These are phyloP conservation scores for Holothuria glaberrima DNA, from an alignment of 35 echinoderm and acorn worm species.

Conservation along the genomic window DNA sequence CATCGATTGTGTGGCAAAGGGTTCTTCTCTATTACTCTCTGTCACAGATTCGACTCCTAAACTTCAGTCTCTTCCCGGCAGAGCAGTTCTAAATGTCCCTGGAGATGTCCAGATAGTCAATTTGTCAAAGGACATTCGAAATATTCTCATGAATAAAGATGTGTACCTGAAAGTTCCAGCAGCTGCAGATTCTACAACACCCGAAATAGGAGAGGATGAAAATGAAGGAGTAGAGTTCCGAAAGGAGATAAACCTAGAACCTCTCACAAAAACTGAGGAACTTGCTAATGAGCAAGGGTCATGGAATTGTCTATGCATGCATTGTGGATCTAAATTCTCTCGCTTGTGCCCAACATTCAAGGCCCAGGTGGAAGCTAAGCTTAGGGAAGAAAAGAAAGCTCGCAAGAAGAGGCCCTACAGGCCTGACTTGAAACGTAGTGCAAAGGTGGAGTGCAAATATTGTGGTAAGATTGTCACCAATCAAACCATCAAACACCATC, in stretches of 20 bases:
- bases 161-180: constrained; percentile 18
- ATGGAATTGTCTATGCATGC: constrained; percentile 45
- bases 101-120: constrained; percentile 44
- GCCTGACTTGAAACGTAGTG: not conserved
- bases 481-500: constrained; percentile 33
- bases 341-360: constrained; percentile 23
- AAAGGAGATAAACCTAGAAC: constrained; percentile 31
- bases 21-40: constrained; percentile 29
- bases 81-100: constrained; percentile 10
- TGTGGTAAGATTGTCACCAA: constrained; percentile 40
- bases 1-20: constrained; percentile 35
- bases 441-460: not conserved
- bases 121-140: constrained; percentile 48
- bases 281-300: not conserved
- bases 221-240: constrained; percentile 48
- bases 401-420: constrained; percentile 38
- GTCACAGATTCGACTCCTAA: constrained; percentile 23
- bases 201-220: not conserved
- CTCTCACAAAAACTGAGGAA: not conserved
- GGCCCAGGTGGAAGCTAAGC: not conserved
- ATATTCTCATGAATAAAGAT: constrained; percentile 43
- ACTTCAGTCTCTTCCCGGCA: constrained; percentile 32
- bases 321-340: constrained; percentile 25
- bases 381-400: not conserved
- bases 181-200: not conserved